Conservation (phyloP, 2,888 invertebrate species). For the Trachelus tabidus region DNA sequence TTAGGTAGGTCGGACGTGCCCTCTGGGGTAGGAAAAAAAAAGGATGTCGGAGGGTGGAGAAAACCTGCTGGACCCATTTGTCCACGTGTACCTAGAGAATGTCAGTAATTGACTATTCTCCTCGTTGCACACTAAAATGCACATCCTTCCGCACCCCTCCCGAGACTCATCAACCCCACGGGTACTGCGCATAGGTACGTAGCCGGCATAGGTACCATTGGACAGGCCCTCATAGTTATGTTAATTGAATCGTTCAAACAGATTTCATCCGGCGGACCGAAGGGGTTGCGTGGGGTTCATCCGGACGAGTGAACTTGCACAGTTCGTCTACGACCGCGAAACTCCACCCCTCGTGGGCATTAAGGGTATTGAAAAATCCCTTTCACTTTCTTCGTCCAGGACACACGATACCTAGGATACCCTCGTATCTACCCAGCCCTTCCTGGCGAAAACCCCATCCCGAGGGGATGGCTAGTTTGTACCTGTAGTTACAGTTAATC, state of each 20-base stretch:
- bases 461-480: not conserved
- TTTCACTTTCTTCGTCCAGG: not conserved
- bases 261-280: slow-evolving; percentile 7
- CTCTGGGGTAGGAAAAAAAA: not conserved
- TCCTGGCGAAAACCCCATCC: not conserved
- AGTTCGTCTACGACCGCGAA: not conserved
- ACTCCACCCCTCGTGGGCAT: not conserved
- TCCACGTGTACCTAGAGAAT: slow-evolving; percentile 9
- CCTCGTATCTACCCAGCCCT: not conserved
- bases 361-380: not conserved
- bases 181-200: not conserved
- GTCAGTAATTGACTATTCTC: slow-evolving; percentile 51
- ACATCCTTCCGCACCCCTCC: slow-evolving; percentile 20
- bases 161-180: not conserved
- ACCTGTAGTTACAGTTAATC: not conserved
- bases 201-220: not conserved
- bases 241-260: slow-evolving; percentile 46
- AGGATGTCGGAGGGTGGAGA: not conserved
- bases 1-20: not conserved
- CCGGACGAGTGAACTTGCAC: not conserved
- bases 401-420: not conserved
- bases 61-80: not conserved
- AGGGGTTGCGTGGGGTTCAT: slow-evolving; percentile 6
- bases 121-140: slow-evolving; percentile 34
- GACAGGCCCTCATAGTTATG: not conserved